phyloP scores from a whole-genome alignment of 2,113 vertebrate genomes.

The Nibea albiflora region DNA sequence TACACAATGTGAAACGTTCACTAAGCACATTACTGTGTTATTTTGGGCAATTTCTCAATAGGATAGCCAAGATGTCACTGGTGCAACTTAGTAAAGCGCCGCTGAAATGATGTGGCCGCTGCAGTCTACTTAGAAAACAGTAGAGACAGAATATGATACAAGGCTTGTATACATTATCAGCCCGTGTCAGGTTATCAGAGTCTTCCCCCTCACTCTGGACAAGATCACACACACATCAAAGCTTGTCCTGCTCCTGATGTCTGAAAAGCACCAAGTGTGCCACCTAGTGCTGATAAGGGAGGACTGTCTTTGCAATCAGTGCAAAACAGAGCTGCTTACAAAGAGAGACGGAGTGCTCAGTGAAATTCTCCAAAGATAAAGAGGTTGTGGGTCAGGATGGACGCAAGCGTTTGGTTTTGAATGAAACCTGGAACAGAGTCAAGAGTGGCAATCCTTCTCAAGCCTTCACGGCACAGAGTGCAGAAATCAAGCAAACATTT shows the following conservation, averaged over 20 bases:
- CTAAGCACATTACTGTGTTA: not conserved
- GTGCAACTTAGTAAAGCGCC: slow-evolving; percentile 9
- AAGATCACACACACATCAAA: slow-evolving; percentile 54
- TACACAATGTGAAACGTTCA: not conserved
- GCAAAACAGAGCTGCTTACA: not conserved
- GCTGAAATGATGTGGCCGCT: slow-evolving; percentile 16
- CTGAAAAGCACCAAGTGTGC: slow-evolving; percentile 52
- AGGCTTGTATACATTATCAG: slow-evolving; percentile 38
- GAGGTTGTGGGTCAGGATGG: not conserved
- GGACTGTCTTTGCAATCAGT: not conserved
- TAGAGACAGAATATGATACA: slow-evolving; percentile 23
- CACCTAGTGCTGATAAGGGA: slow-evolving; percentile 57
- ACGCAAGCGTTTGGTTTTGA: not conserved
- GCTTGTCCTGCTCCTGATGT: not conserved
- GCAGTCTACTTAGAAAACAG: not conserved
- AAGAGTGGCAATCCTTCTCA: not conserved
- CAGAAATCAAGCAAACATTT: not conserved
- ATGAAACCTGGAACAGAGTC: not conserved
- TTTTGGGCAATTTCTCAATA: not conserved
- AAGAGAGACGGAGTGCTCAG: not conserved
- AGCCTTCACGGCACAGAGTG: not conserved
- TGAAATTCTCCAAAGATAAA: not conserved
- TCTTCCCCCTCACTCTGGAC: slow-evolving; percentile 42
- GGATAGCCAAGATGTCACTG: not conserved
- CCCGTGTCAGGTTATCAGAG: slow-evolving; percentile 53